Base-by-base conservation (phyloP, 2,888 invertebrate species). In the Aspidiotus destructor region DNA sequence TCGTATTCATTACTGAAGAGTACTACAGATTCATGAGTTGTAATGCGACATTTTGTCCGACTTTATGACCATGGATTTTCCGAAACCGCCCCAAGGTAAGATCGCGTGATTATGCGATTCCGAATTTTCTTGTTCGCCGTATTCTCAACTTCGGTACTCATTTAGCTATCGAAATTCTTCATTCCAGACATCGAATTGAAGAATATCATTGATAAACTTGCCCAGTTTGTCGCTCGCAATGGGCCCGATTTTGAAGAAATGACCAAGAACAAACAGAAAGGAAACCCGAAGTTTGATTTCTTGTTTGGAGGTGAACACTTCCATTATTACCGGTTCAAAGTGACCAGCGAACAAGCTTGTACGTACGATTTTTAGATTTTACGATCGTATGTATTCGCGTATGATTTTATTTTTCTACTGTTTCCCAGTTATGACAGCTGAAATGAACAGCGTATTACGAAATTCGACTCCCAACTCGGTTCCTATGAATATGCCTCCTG, bases 161-260 rank as follows among this genome's bases (percentile, higher is more conserved):
- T 48, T 13, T 13, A 3, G n/a, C 48, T 48, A 13, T 11, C 48
- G 10, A n/a, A 48, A 48, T 48, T 48, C 57, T 40, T 41, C 40
- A 62, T 62, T 67, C 10, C 60, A 89, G 97, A 97, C 83, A 88
- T 88, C 76, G 95, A 97, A 78, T 85, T 96, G 76, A 87, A 91
- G 77, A 96, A 94, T 81, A 96, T 97, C 76, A 98, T 99, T 76
- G 98, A 98, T 82, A 97, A 97, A 82, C 82, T 98, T 75, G 98
- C 98, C 13, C 94, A 95, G 79, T 98, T 98, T 84, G 98, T 99
- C 73, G 98, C 98, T 70, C 82, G 96, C 80, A 98, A 97, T 88
- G 98, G 98, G 67, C 95, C 94, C n/a, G 97, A 97, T 78, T 97
- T 97, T 80, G 98, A 98, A 81, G 88, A 92, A 80, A 97, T 97